Evolutionary conservation across 2,113 vertebrate species (phyloP), one percentile per base, ranked within the genome.

Genomic region (Callopanchax toddi): DNA sequence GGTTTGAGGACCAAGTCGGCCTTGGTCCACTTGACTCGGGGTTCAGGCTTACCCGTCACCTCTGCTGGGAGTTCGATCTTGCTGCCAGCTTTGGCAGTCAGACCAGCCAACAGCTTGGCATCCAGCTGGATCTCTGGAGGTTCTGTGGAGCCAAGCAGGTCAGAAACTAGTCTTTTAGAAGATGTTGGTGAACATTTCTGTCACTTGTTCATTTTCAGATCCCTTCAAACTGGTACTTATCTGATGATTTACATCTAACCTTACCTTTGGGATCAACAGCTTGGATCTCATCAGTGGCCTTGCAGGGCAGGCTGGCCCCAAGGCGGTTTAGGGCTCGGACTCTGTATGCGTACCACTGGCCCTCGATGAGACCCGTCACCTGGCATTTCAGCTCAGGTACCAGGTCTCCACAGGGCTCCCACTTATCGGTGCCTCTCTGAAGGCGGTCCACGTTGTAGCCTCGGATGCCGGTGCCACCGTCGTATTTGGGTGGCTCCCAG

Each of bases 321-420:
- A 94, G 87, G 74, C 92, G 92, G 76, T 99, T 99, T 75, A 98
- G 84, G 70, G 97, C 97, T 60, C 96, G 93, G 46, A 99, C 95
- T 0, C 96, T 94, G 84, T 99, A 99, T 6, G 97, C 76, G 62
- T 99, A 99, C 97, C 97, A 99, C 67, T 99, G 89, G 58, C 96
- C 96, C 90, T 99, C 97, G 11, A 69, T 92, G 42, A 98, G 95
- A 75, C 94, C 94, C 1, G 93, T 96, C 42, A 99, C 96, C 87
- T 98, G 91, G 26, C 74, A 80, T 93, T 97, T 99, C 36, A 95
- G 94, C 54, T 99, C 97, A 49, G 91, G 76, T 17, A 97, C 78
- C 60, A 93, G 83, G 13, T 99, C 97, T 11, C 96, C 96, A 16
- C 97, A 99, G 65, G 89, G 86, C 21, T 97, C 95, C 97, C 97